A percentile compares a stretch with the other conserved stretches of the same genome.
phyloP scores from a whole-genome alignment of 2,113 vertebrate genomes.

The Amphilophus citrinellus region DNA sequence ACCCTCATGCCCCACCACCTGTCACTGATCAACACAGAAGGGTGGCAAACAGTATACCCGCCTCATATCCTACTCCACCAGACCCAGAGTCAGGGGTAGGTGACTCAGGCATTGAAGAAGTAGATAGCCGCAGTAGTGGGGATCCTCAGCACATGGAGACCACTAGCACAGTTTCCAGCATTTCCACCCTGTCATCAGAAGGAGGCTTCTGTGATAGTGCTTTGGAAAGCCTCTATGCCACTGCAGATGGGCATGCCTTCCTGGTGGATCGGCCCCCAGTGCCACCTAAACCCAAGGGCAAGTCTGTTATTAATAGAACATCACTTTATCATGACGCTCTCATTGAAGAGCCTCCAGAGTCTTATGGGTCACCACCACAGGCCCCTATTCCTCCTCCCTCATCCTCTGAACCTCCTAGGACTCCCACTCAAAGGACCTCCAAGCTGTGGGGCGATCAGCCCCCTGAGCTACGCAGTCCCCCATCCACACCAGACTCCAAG shows the following conservation, averaged over 20 bases:
- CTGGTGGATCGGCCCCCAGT: slow-evolving; percentile 95
- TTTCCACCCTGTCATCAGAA: slow-evolving; percentile 97
- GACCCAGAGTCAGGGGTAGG: slow-evolving; percentile 87
- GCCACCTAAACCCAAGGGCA: slow-evolving; percentile 97
- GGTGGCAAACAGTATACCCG: slow-evolving; percentile 86
- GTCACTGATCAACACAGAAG: slow-evolving; percentile 82
- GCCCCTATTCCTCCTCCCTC: slow-evolving; percentile 86
- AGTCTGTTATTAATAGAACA: slow-evolving; percentile 92
- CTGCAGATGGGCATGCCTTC: slow-evolving; percentile 92
- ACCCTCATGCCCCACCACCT: slow-evolving; percentile 76
- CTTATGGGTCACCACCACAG: slow-evolving; percentile 87
- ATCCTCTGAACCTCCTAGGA: slow-evolving; percentile 83
- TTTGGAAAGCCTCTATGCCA: slow-evolving; percentile 92
- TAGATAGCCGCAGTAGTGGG: slow-evolving; percentile 92
- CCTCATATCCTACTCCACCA: slow-evolving; percentile 86
- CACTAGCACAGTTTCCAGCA: slow-evolving; percentile 97
- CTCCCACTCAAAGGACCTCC: slow-evolving; percentile 90
- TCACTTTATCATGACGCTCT: slow-evolving; percentile 91
- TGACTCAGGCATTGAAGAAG: slow-evolving; percentile 96
- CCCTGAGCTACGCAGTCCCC: slow-evolving; percentile 88
- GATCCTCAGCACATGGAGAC: slow-evolving; percentile 94
- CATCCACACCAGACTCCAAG: slow-evolving; percentile 91
- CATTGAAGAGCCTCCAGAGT: slow-evolving; percentile 89
- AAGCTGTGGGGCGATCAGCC: slow-evolving; percentile 92
- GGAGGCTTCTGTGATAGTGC: slow-evolving; percentile 86